phyloP scores from a whole-genome alignment of 2,888 invertebrate genomes.

The Epinotia brunnichana region DNA sequence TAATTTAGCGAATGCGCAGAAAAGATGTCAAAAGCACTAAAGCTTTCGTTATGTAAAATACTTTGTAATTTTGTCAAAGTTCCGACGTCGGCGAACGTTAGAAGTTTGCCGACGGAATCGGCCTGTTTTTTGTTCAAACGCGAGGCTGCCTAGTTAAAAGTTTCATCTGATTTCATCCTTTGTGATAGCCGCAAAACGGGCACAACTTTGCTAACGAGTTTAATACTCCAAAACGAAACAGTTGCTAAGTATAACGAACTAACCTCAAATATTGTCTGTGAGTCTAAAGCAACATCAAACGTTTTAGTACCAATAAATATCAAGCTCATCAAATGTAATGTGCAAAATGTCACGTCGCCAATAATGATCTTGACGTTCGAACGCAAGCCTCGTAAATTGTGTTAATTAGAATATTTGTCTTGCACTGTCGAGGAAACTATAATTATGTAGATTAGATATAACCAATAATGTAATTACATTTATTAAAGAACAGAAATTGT shows the following conservation, averaged over 20 bases:
- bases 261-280: conserved; percentile 15
- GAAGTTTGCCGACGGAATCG: conserved; percentile 6
- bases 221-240: conserved; percentile 2
- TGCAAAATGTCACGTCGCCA: conserved; percentile 36
- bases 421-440: conserved; percentile 38
- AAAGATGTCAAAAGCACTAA: conserved; percentile 5
- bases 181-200: conserved; percentile 12
- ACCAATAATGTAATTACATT: conserved; percentile 44
- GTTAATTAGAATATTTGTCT: conserved; percentile 41
- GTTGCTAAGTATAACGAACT: conserved; percentile 11
- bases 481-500: conserved; percentile 44
- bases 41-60: conserved; percentile 20
- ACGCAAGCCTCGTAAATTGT: conserved; percentile 34
- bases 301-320: conserved; percentile 34
- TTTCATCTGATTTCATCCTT: conserved; percentile 15
- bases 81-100: conserved; percentile 10
- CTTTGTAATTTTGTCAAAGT: conserved; percentile 26
- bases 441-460: conserved; percentile 44
- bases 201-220: background rate
- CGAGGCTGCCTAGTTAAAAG: conserved; percentile 22
- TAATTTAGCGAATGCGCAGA: conserved; percentile 24
- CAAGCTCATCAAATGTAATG: conserved; percentile 42
- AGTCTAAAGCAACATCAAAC: conserved; percentile 23
- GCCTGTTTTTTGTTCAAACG: conserved; percentile 6
- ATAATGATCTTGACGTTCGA: conserved; percentile 18